A percentile compares a stretch with the other conserved stretches of the same genome.
Conservation (phyloP, 2,888 invertebrate species). For the Melitaea athalia region DNA sequence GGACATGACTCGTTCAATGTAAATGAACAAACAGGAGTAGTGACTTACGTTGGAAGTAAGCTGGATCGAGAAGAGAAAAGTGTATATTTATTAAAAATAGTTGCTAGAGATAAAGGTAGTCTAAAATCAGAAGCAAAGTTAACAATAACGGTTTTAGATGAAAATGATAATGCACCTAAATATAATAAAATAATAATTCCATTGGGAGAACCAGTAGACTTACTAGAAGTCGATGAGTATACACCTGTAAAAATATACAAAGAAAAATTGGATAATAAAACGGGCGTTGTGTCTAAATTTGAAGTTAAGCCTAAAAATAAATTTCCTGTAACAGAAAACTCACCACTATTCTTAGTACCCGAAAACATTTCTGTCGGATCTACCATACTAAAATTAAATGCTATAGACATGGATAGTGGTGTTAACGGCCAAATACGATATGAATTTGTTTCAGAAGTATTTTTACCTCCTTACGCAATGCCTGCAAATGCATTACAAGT, state of each 20-base stretch:
- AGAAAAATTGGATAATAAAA: slow-evolving; percentile 62
- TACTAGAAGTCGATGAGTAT: slow-evolving; percentile 84
- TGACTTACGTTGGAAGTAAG: slow-evolving; percentile 81
- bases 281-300: slow-evolving; percentile 55
- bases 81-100: slow-evolving; percentile 85
- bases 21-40: slow-evolving; percentile 84
- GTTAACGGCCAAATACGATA: slow-evolving; percentile 88
- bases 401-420: slow-evolving; percentile 87
- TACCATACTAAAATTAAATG: slow-evolving; percentile 85
- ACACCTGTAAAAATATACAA: slow-evolving; percentile 73
- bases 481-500: slow-evolving; percentile 72
- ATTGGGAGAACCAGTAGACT: slow-evolving; percentile 85
- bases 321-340: slow-evolving; percentile 58
- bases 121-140: slow-evolving; percentile 88
- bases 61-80: slow-evolving; percentile 89
- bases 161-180: slow-evolving; percentile 90
- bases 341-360: slow-evolving; percentile 85
- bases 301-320: slow-evolving; percentile 69
- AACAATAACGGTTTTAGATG: slow-evolving; percentile 87
- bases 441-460: slow-evolving; percentile 86
- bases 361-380: slow-evolving; percentile 88
- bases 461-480: slow-evolving; percentile 80
- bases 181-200: slow-evolving; percentile 88
- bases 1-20: slow-evolving; percentile 88
- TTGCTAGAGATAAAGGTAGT: slow-evolving; percentile 90